Evolutionary conservation across 2,888 invertebrate species (phyloP).

Genomic region (Andrena haemorrhoa): DNA sequence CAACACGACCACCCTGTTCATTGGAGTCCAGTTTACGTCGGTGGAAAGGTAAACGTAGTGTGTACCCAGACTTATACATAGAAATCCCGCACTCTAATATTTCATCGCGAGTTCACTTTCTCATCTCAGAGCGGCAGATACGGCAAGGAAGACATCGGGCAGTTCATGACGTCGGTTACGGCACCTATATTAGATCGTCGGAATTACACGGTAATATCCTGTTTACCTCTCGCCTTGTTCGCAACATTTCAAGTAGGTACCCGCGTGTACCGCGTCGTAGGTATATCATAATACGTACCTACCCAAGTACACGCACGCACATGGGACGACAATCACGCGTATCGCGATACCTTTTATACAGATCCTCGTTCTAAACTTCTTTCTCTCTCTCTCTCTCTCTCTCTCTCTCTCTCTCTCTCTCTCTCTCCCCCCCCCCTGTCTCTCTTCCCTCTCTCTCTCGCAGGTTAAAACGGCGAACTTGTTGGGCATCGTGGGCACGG

Average conservation of each 20-base stretch:
- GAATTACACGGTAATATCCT: conserved; percentile 90
- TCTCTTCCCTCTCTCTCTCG: conserved; percentile 8
- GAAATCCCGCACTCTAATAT: too few relatives aligned
- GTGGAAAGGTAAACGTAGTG: conserved; percentile 90
- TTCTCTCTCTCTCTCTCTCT: not conserved
- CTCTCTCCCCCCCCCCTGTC: not conserved
- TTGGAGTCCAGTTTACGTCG: conserved; percentile 97
- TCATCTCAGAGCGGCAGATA: conserved; percentile 88
- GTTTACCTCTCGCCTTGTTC: not conserved
- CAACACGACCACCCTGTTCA: conserved; percentile 96
- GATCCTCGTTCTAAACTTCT: not conserved
- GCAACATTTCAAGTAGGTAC: not conserved
- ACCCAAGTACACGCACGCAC: too few relatives aligned
- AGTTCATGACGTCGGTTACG: conserved; percentile 96
- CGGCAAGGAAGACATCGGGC: conserved; percentile 90
- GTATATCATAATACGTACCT: too few relatives aligned
- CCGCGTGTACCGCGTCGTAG: too few relatives aligned
- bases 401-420: not conserved
- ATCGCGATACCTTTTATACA: not conserved
- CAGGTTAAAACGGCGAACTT: conserved; percentile 95
- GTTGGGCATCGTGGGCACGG: conserved; percentile 98
- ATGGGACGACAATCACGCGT: not conserved
- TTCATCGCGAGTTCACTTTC: not conserved
- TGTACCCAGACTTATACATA: too few relatives aligned
- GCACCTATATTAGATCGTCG: conserved; percentile 97